Percentiles rank a stretch among this genome's conserved stretches.
Evolutionary conservation across 2,797 vertebrate genomes (phyloP).

Genomic region (Clarias laeviceps): DNA sequence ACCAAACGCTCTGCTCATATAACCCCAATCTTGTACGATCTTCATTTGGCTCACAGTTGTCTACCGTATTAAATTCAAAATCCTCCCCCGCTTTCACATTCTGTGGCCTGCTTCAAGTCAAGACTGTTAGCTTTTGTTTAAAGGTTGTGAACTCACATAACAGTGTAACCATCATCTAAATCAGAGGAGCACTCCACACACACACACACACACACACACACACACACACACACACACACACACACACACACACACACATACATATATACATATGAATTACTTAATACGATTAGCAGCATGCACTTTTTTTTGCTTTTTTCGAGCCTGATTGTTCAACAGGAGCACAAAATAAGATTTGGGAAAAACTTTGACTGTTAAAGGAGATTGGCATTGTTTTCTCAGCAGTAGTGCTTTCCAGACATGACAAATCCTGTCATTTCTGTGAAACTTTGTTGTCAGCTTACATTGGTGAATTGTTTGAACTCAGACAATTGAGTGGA

Average conservation of each 20-base stretch:
- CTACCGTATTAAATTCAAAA: too few relatives aligned
- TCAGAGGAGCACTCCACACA: neutral
- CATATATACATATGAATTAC: too few relatives aligned
- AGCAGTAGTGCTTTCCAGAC: neutral
- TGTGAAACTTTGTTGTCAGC: neutral
- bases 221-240: neutral
- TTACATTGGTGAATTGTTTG: neutral
- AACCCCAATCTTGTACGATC: too few relatives aligned
- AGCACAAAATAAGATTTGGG: neutral
- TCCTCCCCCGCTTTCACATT: slow-evolving; percentile 31
- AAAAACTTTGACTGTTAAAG: slow-evolving; percentile 37
- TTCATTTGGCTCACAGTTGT: too few relatives aligned
- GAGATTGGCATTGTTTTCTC: slow-evolving; percentile 28
- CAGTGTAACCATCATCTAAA: slow-evolving; percentile 32
- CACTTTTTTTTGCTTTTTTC: slow-evolving; percentile 38
- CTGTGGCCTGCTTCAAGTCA: slow-evolving; percentile 54
- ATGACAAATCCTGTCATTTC: slow-evolving; percentile 16
- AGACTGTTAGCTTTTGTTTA: slow-evolving; percentile 45
- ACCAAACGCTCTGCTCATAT: too few relatives aligned
- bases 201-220: too few relatives aligned
- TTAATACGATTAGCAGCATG: slow-evolving; percentile 52
- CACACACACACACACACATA: too few relatives aligned
- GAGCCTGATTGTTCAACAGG: slow-evolving; percentile 16
- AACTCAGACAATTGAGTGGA: neutral
- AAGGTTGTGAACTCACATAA: slow-evolving; percentile 60